Conservation (phyloP, 2,113 vertebrate species). For the Phaethon lepturus region DNA sequence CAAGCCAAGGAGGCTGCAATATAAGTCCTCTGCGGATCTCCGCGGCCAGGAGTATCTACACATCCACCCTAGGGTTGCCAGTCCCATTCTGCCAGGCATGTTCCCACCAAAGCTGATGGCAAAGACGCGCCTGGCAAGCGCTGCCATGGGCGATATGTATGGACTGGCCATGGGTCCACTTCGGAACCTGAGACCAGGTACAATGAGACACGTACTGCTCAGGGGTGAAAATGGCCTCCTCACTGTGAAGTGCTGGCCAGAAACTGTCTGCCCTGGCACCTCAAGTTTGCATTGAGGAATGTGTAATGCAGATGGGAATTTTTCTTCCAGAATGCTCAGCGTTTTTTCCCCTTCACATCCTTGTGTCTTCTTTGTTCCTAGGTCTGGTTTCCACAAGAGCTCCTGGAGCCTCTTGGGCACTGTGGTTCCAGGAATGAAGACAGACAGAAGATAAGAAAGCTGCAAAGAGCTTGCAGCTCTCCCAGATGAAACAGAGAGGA, state of each 20-base stretch:
- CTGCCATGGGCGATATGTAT: neutral
- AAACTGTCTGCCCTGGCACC: neutral
- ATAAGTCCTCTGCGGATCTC: neutral
- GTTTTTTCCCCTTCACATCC: neutral
- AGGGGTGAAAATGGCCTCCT: neutral
- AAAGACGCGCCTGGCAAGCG: accelerated
- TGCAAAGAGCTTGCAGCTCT: neutral
- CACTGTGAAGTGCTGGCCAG: neutral
- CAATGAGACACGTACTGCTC: neutral
- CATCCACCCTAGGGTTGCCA: neutral
- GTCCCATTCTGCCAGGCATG: neutral
- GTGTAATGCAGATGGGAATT: neutral
- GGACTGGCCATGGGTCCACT: neutral
- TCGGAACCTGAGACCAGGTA: neutral
- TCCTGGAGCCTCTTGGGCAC: neutral
- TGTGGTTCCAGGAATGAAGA: neutral
- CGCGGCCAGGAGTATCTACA: neutral
- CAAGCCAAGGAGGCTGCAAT: too few relatives aligned
- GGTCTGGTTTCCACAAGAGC: neutral
- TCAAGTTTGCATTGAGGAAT: neutral
- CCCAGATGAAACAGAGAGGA: neutral
- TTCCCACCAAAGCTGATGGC: neutral
- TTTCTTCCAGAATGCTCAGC: neutral
- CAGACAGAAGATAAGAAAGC: neutral
- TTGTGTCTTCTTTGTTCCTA: neutral